Base-by-base conservation (phyloP, 2,888 invertebrate species). In the Campopleginae sp. region DNA sequence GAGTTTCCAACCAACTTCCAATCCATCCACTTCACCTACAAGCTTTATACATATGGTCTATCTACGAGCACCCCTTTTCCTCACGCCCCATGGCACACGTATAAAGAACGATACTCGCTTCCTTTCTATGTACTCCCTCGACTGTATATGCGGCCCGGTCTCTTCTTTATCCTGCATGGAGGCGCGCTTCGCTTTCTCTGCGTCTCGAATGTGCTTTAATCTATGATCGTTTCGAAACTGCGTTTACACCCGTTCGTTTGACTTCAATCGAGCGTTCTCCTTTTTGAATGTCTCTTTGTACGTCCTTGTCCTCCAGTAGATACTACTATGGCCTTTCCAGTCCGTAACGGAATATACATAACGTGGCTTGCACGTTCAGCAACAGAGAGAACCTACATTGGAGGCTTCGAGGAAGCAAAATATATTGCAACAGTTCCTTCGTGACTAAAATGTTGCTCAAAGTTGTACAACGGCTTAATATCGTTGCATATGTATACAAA, bases 21-120 rank as follows among this genome's bases (percentile, higher is more conserved):
- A 82, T 68, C 72, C 82, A 82, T 85, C 80, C 85, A 82, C 85
- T 82, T 82, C 75, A 74, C 82, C 84, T 80, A 80, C 70, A 72
- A 46, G 63, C 71, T 54, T 58, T 46, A 10, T 17, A 61, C 58
- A 27, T 58, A 58, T 54, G 19, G 54, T 23, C 19, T 66, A 72
- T 78, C 74, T 8, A 46, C n/a, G 38, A 42, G 23, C 74, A 31
- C 44, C 51, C 42, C 76, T 75, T 80, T 68, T 48, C 19, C 75
- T 75, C 42, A 48, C 83, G 12, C 74, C 51, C 51, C 46, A 14
- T 27, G 31, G 12, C 80, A 46, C 65, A 68, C 58, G 70, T 44
- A 58, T 58, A 61, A 71, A 58, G 72, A 61, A 74, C 44, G 42
- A 31, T 6, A 38, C 63, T 38, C 54, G 38, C 38, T 19, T 70